These are phyloP conservation scores for Aelia acuminata DNA, from an alignment of 2,888 invertebrate species.

Conservation along the genomic window DNA sequence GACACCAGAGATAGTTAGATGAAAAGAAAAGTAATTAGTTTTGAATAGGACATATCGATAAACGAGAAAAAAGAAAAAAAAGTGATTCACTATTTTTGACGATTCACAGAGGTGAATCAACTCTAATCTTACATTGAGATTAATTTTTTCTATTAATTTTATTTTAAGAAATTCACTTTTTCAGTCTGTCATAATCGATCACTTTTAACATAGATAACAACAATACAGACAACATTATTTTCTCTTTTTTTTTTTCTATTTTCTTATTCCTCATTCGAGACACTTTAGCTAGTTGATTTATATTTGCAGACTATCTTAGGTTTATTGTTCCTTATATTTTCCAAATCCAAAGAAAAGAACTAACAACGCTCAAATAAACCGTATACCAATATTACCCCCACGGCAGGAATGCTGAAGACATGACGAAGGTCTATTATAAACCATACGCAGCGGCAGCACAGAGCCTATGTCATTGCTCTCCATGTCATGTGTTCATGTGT, in stretches of 20 bases:
- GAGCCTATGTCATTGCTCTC: slow-evolving; percentile 21
- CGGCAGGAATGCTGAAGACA: not conserved
- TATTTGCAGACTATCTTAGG: no score
- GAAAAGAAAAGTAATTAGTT: not conserved
- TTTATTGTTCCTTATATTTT: no score
- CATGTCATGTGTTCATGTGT: slow-evolving; percentile 3
- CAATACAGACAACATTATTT: no score
- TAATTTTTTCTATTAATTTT: not conserved
- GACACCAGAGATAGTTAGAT: no score
- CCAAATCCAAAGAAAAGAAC: no score
- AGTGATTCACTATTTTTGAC: not conserved
- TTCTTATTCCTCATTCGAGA: no score
- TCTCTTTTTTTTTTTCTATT: no score
- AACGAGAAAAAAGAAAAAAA: not conserved
- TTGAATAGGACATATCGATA: not conserved
- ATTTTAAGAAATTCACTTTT: not conserved
- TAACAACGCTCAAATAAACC: not conserved
- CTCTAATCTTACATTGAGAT: not conserved
- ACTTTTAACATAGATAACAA: no score
- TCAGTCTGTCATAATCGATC: not conserved
- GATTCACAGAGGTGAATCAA: slow-evolving; percentile 26
- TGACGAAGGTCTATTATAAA: slow-evolving; percentile 34
- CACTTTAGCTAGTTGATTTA: no score
- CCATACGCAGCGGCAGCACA: not conserved
- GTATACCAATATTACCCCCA: not conserved